These are phyloP conservation scores for Phyllopteryx taeniolatus DNA, from an alignment of 2,113 vertebrate genomes.

Conservation along the genomic window DNA sequence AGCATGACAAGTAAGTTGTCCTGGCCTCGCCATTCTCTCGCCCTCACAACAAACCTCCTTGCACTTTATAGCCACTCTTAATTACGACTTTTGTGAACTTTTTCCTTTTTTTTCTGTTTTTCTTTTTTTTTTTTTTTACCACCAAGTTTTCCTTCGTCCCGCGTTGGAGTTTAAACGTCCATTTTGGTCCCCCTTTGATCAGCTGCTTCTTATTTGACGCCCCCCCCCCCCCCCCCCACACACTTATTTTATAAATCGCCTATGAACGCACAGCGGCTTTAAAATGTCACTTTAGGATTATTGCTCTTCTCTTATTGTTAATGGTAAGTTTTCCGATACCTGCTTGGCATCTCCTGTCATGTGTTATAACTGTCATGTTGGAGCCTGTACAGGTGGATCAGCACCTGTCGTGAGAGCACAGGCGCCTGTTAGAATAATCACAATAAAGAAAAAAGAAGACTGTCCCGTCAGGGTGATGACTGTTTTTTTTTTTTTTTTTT, in stretches of 20 bases:
- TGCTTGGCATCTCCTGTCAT: slow-evolving; percentile 31
- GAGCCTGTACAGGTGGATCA: slow-evolving; percentile 74
- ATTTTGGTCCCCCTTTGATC: slow-evolving; percentile 11
- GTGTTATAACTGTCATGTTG: slow-evolving; percentile 67
- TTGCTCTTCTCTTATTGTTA: neutral
- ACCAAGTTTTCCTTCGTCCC: neutral
- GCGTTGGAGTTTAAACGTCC: slow-evolving; percentile 14
- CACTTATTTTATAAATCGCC: neutral
- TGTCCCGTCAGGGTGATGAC: slow-evolving; percentile 44
- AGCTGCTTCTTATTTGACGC: slow-evolving; percentile 13
- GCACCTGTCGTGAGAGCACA: slow-evolving; percentile 69
- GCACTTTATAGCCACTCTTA: slow-evolving; percentile 20
- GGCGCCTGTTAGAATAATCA: slow-evolving; percentile 41
- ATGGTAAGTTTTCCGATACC: slow-evolving; percentile 14
- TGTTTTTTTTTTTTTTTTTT: slow-evolving; percentile 26
- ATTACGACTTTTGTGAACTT: slow-evolving; percentile 2
- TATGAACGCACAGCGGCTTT: neutral
- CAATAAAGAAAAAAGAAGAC: slow-evolving; percentile 3
- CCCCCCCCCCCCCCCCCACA: too few relatives aligned
- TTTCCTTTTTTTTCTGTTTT: neutral
- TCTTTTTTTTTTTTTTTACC: neutral
- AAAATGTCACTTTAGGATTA: slow-evolving; percentile 9
- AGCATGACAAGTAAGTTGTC: slow-evolving; percentile 96
- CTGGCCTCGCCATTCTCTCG: slow-evolving; percentile 51
- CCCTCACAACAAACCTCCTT: slow-evolving; percentile 29